Evolutionary conservation across 1,140 invertebrate species (phyloP).

Genomic region (Brachionus sp.): DNA sequence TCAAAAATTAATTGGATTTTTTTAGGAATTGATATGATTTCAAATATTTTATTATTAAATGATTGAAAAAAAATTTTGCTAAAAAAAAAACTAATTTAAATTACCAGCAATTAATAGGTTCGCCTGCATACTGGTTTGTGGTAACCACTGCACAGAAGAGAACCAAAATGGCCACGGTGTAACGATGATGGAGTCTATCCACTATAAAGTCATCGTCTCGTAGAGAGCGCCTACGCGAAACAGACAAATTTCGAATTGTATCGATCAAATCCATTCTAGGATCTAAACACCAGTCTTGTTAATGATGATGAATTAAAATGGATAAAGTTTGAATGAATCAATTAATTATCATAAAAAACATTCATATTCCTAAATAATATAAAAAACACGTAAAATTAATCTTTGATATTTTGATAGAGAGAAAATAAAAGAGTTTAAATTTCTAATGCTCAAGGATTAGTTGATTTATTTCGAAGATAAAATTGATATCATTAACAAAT

Average conservation of each 20-base stretch:
- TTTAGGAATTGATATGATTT: too few relatives aligned
- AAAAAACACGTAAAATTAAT: background rate
- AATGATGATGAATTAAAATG: background rate
- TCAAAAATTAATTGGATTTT: too few relatives aligned
- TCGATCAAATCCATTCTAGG: conserved; percentile 38
- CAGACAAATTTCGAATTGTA: conserved; percentile 32
- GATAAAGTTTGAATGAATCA: background rate
- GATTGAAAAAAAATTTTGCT: background rate
- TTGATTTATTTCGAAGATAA: background rate
- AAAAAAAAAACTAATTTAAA: background rate
- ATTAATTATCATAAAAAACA: conserved; percentile 9
- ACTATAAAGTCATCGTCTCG: conserved; percentile 44
- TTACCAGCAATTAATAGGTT: conserved; percentile 49
- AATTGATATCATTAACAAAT: conserved; percentile 11
- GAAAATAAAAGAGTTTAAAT: background rate
- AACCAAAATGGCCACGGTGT: conserved; percentile 41
- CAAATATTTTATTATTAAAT: too few relatives aligned
- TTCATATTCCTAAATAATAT: background rate
- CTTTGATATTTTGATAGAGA: background rate
- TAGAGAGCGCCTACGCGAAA: conserved; percentile 7
- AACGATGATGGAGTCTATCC: conserved; percentile 41
- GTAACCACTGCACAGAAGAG: conserved; percentile 35
- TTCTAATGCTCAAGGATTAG: background rate
- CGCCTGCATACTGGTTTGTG: conserved; percentile 37
- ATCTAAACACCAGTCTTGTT: background rate